phyloP scores from a whole-genome alignment of 35 echinoderm and acorn worm species.

The Hemicentrotus pulcherrimus region DNA sequence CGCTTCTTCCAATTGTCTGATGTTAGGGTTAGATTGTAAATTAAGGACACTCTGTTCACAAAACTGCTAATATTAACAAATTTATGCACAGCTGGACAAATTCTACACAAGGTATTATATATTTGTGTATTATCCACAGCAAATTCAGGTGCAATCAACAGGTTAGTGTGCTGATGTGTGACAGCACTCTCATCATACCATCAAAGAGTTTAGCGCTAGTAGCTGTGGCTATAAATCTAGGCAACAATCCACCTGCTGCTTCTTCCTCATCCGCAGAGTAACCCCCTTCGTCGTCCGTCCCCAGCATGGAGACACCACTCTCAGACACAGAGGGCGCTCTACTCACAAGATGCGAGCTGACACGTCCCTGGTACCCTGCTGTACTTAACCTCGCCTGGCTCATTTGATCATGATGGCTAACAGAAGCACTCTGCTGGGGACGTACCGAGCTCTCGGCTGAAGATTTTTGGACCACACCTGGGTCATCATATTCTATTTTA shows the following conservation, averaged over 20 bases:
- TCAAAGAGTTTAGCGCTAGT: constrained; percentile 36
- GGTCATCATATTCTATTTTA: neutral
- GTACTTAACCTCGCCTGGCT: constrained; percentile 36
- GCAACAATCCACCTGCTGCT: neutral
- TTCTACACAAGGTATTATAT: neutral
- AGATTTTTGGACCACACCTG: neutral
- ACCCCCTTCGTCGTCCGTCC: constrained; percentile 57
- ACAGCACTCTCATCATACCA: constrained; percentile 20
- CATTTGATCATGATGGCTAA: constrained; percentile 29
- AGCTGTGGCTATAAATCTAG: constrained; percentile 6
- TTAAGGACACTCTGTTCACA: neutral
- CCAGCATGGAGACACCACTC: constrained; percentile 70
- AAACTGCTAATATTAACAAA: neutral
- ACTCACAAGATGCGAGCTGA: constrained; percentile 54
- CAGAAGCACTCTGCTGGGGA: constrained; percentile 31
- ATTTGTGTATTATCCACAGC: neutral
- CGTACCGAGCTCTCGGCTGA: neutral
- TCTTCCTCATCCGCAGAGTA: constrained; percentile 47
- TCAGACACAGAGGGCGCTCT: constrained; percentile 82
- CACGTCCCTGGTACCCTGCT: constrained; percentile 49
- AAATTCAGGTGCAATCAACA: neutral
- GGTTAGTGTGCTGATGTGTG: neutral
- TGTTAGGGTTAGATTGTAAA: too few relatives aligned
- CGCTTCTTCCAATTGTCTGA: too few relatives aligned
- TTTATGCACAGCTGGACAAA: neutral